phyloP scores from a whole-genome alignment of 2,888 invertebrate species.

The Nesidiocoris tenuis region DNA sequence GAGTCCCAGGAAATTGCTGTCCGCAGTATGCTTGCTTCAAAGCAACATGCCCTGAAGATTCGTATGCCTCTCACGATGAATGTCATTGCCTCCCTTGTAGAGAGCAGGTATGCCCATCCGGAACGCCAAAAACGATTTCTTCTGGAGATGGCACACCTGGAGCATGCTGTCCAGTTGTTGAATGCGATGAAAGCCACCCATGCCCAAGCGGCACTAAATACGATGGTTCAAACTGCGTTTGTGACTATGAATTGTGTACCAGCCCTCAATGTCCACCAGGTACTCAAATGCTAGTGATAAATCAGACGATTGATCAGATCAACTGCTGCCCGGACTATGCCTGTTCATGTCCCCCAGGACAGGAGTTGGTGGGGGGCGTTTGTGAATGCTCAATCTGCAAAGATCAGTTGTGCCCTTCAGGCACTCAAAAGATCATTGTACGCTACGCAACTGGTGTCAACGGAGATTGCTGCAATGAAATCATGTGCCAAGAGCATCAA shows the following conservation, averaged over 20 bases:
- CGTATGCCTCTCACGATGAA: background rate
- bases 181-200: background rate
- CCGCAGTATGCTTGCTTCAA: background rate
- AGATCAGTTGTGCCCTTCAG: no score
- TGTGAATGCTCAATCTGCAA: no score
- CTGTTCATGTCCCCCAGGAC: background rate
- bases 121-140: background rate
- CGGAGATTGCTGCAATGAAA: slow-evolving; percentile 2
- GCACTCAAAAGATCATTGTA: no score
- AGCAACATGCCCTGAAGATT: background rate
- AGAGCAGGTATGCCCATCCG: background rate
- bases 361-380: no score
- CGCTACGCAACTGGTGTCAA: no score
- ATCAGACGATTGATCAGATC: no score
- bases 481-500: background rate
- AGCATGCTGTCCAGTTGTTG: background rate
- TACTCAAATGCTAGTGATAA: no score
- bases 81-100: background rate
- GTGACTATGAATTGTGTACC: background rate
- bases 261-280: background rate
- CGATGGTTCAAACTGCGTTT: background rate
- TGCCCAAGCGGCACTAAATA: background rate
- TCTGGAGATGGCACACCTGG: background rate
- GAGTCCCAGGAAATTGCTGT: background rate
- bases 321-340: background rate